A percentile compares a stretch with the other conserved stretches of the same genome.
These are phyloP conservation scores for Nematopogon swammerdamellus DNA, from an alignment of 2,888 invertebrate species.

Conservation along the genomic window DNA sequence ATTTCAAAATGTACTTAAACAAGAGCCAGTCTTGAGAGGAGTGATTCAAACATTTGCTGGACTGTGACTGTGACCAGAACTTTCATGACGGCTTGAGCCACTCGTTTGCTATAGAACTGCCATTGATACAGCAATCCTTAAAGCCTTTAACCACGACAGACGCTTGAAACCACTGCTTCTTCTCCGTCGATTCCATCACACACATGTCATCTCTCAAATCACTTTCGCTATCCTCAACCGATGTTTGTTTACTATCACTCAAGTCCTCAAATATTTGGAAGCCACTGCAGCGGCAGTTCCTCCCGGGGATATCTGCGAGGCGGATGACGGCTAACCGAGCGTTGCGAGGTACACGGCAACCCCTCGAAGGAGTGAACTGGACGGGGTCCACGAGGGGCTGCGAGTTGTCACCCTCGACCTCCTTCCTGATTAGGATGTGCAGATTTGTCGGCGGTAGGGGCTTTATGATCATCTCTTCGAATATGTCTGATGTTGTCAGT, in stretches of 20 bases:
- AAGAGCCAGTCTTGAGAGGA: too few relatives aligned
- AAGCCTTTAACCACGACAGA: slow-evolving; percentile 55
- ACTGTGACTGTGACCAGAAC: too few relatives aligned
- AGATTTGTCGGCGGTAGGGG: slow-evolving; percentile 42
- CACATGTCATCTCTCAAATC: slow-evolving; percentile 18
- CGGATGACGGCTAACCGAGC: slow-evolving; percentile 34
- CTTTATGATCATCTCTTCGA: slow-evolving; percentile 37
- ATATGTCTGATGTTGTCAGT: slow-evolving; percentile 40
- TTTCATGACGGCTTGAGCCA: slow-evolving; percentile 35
- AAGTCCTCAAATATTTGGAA: slow-evolving; percentile 40
- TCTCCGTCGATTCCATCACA: slow-evolving; percentile 35
- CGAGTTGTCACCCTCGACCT: slow-evolving; percentile 14
- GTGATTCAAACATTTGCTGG: too few relatives aligned
- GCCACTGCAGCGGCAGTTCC: slow-evolving; percentile 34
- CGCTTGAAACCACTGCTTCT: slow-evolving; percentile 50
- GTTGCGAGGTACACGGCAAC: slow-evolving; percentile 33
- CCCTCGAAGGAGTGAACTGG: slow-evolving; percentile 31
- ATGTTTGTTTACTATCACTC: slow-evolving; percentile 17
- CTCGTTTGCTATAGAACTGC: slow-evolving; percentile 47
- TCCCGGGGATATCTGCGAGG: slow-evolving; percentile 22
- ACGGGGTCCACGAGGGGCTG: slow-evolving; percentile 25
- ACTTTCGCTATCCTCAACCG: slow-evolving; percentile 14
- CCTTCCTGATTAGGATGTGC: slow-evolving; percentile 47
- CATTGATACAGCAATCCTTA: slow-evolving; percentile 54
- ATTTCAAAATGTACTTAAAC: too few relatives aligned